Base-by-base conservation (phyloP, 2,797 vertebrate species). In the Cottoperca gobio region DNA sequence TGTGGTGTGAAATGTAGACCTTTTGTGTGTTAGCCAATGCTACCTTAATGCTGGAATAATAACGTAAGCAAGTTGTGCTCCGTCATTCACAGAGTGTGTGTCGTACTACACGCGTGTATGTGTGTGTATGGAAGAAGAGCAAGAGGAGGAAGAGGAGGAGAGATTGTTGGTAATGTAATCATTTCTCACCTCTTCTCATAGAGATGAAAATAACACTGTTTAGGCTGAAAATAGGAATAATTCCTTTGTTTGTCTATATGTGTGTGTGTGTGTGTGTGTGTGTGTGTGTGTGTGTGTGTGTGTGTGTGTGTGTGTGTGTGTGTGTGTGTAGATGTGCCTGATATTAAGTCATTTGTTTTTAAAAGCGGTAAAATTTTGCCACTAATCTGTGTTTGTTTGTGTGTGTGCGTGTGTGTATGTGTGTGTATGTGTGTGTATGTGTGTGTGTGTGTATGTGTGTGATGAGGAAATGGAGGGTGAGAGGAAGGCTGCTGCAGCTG, bases 401-500 rank as follows among this genome's bases (percentile, higher is more conserved):
- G 69, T 53, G 42, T 49, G 60, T 49, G 35, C 46, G 58, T 58
- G 40, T 81, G 46, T 69, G 68, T 69, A 75, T 77, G 52, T 70
- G 64, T 80, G 60, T 73, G 54, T 65, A 53, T 64, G 52, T 52
- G 59, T 54, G 63, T 42, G 72, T 63, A 16, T 64, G 52, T 52
- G 48, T 85, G 63, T 67, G 71, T 70, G 70, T 75, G 53, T 64
- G 68, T 66, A 55, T 68, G 59, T 61, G 61, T 60, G 46, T 39
- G 54, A 52, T 49, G 42, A 76, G 67, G 63, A 85, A 84, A 91
- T 80, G 59, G 77, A 83, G 76, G 82, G 55, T 72, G 70, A 89
- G 75, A 82, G 75, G 66, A 74, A 84, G 68, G 64, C 78, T 82
- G 80, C 78, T 88, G 83, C 85, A 91, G 88, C 89, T 84, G 84